Base-by-base conservation (phyloP, 2,888 invertebrate genomes). In the Timema podura region DNA sequence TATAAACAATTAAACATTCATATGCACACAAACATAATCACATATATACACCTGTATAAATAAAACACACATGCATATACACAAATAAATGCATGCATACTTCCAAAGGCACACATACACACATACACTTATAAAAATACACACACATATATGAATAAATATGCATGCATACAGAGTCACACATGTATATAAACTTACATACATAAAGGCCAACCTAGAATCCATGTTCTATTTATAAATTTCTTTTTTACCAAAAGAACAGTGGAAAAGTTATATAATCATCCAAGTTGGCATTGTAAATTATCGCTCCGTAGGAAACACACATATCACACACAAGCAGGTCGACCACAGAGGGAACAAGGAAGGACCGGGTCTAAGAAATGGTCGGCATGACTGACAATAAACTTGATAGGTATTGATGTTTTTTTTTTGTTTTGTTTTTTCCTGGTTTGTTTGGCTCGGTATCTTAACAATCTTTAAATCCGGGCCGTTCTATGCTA, bases 41-140 rank as follows among this genome's bases (percentile, higher is more conserved):
- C 51, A n/a, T 51, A 51, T n/a, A 51, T 51, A 51, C 51, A 51
- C n/a, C 11, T n/a, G 51, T 51, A 51, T n/a, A 51, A 13, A 51
- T n/a, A 51, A 2, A 11, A 51, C n/a, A 51, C 51, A 51, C 3
- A 1, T 3, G 3, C n/a, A 49, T n/a, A 51, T 51, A 51, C 51
- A 51, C n/a, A 51, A 11, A 51, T 51, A 51, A 11, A 51, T 51
- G n/a, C 51, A 51, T 51, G n/a, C 51, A 51, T 51, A 51, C 51
- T 2, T 51, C 11, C 51, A 51, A 13, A 51, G 13, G n/a, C n/a
- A 51, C 51, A 51, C n/a, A 51, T n/a, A 51, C n/a, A 51, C 51
- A 51, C n/a, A 51, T 3, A 51, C 3, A 51, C 3, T 13, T 51
- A 51, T n/a, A 51, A 13, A 51, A 2, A 51, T 3, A 51, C 51